Evolutionary conservation across 2,797 vertebrate genomes (phyloP).

Genomic region (Denticeps clupeoides): DNA sequence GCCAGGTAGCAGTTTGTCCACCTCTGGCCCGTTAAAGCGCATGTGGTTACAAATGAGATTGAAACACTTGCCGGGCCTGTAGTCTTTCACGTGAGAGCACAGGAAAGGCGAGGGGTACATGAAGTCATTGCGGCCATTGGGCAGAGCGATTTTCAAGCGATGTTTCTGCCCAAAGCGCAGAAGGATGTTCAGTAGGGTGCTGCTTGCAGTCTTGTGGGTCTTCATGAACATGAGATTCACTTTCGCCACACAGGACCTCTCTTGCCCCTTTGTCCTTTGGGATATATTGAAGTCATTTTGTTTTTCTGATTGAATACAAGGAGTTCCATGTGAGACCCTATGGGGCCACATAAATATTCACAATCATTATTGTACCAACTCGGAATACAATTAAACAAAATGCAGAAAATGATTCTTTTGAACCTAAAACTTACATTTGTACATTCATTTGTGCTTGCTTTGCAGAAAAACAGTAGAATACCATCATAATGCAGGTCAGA

Average conservation of each 20-base stretch:
- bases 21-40: conserved; percentile 77
- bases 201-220: conserved; percentile 94
- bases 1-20: conserved; percentile 63
- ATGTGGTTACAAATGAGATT: conserved; percentile 93
- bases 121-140: conserved; percentile 80
- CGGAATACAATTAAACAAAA: no score
- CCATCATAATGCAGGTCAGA: conserved; percentile 66
- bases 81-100: conserved; percentile 73
- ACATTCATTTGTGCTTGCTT: conserved; percentile 41
- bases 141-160: conserved; percentile 76
- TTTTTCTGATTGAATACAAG: conserved; percentile 53
- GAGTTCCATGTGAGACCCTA: conserved; percentile 44
- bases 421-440: conserved; percentile 50
- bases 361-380: background rate
- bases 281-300: rapidly evolving
- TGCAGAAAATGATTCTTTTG: no score
- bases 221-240: conserved; percentile 88
- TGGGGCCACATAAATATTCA: conserved; percentile 12
- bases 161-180: conserved; percentile 86
- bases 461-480: conserved; percentile 62
- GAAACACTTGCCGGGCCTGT: conserved; percentile 74
- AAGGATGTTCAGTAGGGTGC: conserved; percentile 89
- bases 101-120: conserved; percentile 76
- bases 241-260: conserved; percentile 54
- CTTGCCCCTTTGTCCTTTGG: rapidly evolving